Percentiles rank a stretch among this genome's conserved stretches.
phyloP scores from a whole-genome alignment of 2,888 invertebrate species.

The Euphydryas editha region DNA sequence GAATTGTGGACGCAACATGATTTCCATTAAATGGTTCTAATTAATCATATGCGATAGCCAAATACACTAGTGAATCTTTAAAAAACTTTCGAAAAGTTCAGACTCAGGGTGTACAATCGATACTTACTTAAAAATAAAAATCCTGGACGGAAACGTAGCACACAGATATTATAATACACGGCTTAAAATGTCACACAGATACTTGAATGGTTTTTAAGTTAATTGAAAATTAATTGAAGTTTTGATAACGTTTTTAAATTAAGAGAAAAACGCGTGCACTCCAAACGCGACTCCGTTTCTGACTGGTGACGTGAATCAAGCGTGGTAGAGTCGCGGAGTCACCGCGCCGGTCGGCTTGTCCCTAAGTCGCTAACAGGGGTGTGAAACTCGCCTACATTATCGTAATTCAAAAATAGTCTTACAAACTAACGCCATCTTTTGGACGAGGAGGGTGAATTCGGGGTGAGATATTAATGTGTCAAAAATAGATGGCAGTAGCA shows the following conservation, averaged over 20 bases:
- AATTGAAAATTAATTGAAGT: slow-evolving; percentile 37
- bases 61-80: slow-evolving; percentile 26
- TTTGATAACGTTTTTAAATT: slow-evolving; percentile 19
- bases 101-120: slow-evolving; percentile 3
- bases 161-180: slow-evolving; percentile 28
- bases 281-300: slow-evolving; percentile 50
- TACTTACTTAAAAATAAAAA: slow-evolving; percentile 28
- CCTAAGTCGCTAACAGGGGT: slow-evolving; percentile 37
- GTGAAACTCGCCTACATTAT: no score
- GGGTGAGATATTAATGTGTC: no score
- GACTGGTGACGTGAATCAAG: slow-evolving; percentile 64
- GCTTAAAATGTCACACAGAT: slow-evolving; percentile 22
- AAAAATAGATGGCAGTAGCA: no score
- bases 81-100: slow-evolving; percentile 37
- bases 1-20: slow-evolving; percentile 63
- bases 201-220: slow-evolving; percentile 32
- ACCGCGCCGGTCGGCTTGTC: slow-evolving; percentile 54
- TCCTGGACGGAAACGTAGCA: slow-evolving; percentile 25
- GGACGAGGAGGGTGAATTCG: no score
- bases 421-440: no score
- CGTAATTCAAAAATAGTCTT: no score
- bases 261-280: slow-evolving; percentile 45
- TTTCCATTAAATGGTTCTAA: slow-evolving; percentile 53
- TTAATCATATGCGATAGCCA: slow-evolving; percentile 39
- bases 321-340: slow-evolving; percentile 46